A percentile compares a stretch with the other conserved stretches of the same genome.
Conservation (phyloP, 2,113 vertebrate species). For the Poeciliopsis retropinna region DNA sequence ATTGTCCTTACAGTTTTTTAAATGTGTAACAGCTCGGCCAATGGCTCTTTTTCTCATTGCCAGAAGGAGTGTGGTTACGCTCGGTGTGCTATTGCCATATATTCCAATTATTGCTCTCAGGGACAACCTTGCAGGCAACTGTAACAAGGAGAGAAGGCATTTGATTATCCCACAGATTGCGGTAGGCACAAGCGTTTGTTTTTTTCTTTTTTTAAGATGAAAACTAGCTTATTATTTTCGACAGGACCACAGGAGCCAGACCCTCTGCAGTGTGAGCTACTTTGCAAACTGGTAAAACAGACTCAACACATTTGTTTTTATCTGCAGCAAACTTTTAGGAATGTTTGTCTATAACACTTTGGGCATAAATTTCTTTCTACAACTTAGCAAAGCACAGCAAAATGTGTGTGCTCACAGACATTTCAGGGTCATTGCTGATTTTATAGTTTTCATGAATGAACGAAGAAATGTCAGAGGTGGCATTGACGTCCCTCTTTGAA, state of each 20-base stretch:
- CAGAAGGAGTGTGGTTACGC: neutral
- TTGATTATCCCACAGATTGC: slow-evolving; percentile 4
- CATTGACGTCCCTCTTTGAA: neutral
- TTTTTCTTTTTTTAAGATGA: neutral
- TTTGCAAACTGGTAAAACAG: slow-evolving; percentile 3
- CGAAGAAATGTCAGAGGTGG: neutral
- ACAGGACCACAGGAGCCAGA: neutral
- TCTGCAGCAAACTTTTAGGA: neutral
- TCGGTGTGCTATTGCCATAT: neutral
- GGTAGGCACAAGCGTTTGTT: neutral
- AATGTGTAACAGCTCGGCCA: neutral
- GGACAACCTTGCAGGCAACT: slow-evolving; percentile 3
- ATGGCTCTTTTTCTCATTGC: neutral
- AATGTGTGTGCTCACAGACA: neutral
- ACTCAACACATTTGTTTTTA: neutral
- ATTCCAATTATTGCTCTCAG: slow-evolving; percentile 6
- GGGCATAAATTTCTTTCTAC: neutral
- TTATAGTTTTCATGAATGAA: neutral
- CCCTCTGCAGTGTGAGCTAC: neutral
- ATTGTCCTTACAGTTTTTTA: neutral
- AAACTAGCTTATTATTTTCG: neutral
- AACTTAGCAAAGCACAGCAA: neutral
- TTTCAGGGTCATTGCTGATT: neutral
- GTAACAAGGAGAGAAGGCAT: neutral
- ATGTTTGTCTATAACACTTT: neutral